phyloP scores from a whole-genome alignment of 2,888 invertebrate genomes.

The Oxytorus armatus region DNA sequence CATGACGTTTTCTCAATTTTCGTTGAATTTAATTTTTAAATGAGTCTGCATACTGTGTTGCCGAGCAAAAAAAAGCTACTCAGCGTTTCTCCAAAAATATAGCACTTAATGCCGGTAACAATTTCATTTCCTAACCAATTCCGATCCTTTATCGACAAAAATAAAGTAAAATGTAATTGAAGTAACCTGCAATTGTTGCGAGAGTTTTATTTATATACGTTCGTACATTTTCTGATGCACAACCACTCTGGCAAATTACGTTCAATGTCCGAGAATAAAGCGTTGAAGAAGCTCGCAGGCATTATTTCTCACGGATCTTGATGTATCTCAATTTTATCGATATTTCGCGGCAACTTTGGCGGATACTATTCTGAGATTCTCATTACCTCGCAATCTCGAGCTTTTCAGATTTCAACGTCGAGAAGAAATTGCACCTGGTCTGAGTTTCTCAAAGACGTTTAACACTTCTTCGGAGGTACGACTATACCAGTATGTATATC shows the following conservation, averaged over 20 bases:
- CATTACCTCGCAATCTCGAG: background rate
- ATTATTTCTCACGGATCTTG: constrained; percentile 5
- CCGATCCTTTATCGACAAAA: background rate
- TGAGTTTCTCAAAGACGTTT: constrained; percentile 27
- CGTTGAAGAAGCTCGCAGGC: background rate
- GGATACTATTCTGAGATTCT: background rate
- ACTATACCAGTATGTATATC: background rate
- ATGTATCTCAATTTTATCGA: constrained; percentile 1
- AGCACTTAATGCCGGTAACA: too few species aligned
- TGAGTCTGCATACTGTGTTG: too few species aligned
- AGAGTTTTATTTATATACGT: background rate
- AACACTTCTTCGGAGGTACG: background rate
- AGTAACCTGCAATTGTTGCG: constrained; percentile 5
- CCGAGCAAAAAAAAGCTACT: too few species aligned
- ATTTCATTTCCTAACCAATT: background rate
- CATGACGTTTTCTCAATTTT: too few species aligned
- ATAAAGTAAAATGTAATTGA: constrained; percentile 15
- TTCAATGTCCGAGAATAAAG: constrained; percentile 21
- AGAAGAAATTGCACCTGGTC: constrained; percentile 3
- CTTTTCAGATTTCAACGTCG: constrained; percentile 19
- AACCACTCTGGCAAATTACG: constrained; percentile 4
- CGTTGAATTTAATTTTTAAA: too few species aligned
- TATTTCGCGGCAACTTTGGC: background rate
- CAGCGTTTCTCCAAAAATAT: too few species aligned
- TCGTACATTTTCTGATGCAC: background rate